Evolutionary conservation across 2,797 vertebrate species (phyloP).

Genomic region (Varecia variegata): DNA sequence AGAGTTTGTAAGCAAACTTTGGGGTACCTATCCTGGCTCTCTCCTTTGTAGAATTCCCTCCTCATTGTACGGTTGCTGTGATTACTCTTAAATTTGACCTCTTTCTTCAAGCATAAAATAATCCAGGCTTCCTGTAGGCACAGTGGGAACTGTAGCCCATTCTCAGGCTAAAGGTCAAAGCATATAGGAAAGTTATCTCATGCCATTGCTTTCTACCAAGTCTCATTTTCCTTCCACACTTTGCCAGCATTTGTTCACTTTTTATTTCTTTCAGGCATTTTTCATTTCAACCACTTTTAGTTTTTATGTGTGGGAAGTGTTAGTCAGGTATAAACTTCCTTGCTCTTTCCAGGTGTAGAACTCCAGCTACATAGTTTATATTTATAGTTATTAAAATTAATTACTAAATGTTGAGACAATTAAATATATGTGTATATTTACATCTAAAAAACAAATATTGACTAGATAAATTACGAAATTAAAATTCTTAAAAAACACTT

Average conservation of each 20-base stretch:
- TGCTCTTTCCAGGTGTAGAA: neutral
- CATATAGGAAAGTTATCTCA: neutral
- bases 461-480: neutral
- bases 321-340: neutral
- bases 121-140: neutral
- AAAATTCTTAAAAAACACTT: neutral
- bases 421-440: neutral
- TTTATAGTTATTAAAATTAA: neutral
- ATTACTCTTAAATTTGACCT: neutral
- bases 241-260: neutral
- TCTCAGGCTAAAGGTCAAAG: neutral
- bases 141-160: neutral
- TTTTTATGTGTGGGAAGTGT: neutral
- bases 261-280: neutral
- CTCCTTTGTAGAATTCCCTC: neutral
- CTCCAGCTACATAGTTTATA: neutral
- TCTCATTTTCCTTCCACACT: neutral
- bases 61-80: neutral
- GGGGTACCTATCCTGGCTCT: neutral
- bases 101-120: neutral
- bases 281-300: neutral
- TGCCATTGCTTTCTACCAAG: neutral
- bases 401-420: neutral
- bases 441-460: neutral
- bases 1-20: neutral